Evolutionary conservation across 2,113 vertebrate species (phyloP), one percentile per base, ranked within the genome.

Genomic region (Datnioides undecimradiatus): DNA sequence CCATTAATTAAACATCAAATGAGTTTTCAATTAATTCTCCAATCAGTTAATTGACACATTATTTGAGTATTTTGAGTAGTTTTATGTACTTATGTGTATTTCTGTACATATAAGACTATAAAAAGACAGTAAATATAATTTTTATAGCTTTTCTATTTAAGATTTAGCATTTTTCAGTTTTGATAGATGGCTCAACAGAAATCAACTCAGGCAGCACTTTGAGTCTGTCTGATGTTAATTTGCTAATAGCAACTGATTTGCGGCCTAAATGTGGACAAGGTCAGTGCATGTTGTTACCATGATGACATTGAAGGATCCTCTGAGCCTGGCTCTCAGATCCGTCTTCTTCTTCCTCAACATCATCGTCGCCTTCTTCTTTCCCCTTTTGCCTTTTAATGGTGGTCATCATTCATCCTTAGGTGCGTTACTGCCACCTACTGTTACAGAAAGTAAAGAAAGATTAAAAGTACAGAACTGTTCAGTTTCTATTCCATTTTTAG

Each of bases 351-450:
- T 58, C 33, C 12, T 58, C 36, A 5, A 5, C 7, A n/a, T n/a
- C n/a, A n/a, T n/a, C n/a, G n/a, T n/a, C n/a, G 21, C 2, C 1
- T 57, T n/a, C 52, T 73, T 31, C 76, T 49, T 76, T n/a, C 43
- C 40, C 3, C 2, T 66, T 66, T 54, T 66, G 5, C 40, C 2
- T 60, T 52, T 66, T 33, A 69, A 69, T 52, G 21, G 40, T 46
- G 6, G 49, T 52, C 33, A 55, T 41, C 43, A 8, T 73, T 55
- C 21, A 7, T 67, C 43, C 40, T 21, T 33, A 60, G 21, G 48
- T 31, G 7, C 77, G 82, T 72, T 71, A 75, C 82, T 86, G 90
- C 85, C 89, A 73, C 78, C 92, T 90, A 21, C 60, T 85, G 91
- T 57, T 71, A 1, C 5, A 36, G 65, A 75, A 51, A 2, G 0